Evolutionary conservation across 1,140 invertebrate species (phyloP).

Genomic region (Drosophila bifasciata): DNA sequence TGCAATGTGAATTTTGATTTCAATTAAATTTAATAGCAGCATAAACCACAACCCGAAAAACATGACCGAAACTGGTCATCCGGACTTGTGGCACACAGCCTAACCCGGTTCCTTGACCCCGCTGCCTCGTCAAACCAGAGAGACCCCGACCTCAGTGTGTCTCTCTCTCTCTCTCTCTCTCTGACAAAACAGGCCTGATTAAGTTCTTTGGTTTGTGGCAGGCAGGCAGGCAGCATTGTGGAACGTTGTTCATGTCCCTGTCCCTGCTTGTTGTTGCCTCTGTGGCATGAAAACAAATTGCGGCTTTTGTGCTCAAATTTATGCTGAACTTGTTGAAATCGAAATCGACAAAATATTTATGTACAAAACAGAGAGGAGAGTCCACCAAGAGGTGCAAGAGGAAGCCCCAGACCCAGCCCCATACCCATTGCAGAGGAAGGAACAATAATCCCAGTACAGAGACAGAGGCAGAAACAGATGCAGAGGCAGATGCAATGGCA

Average conservation of each 20-base stretch:
- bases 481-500: not conserved
- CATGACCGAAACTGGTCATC: slow-evolving; percentile 39
- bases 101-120: slow-evolving; percentile 72
- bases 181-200: slow-evolving; percentile 55
- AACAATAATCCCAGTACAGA: slow-evolving; percentile 37
- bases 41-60: slow-evolving; percentile 54
- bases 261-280: slow-evolving; percentile 25
- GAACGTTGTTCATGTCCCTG: slow-evolving; percentile 48
- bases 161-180: no score
- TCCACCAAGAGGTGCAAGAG: not conserved
- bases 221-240: slow-evolving; percentile 12
- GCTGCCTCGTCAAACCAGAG: slow-evolving; percentile 13
- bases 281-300: slow-evolving; percentile 74
- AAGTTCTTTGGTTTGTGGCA: slow-evolving; percentile 67
- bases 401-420: no score
- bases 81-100: slow-evolving; percentile 25
- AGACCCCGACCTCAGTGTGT: not conserved
- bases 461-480: slow-evolving; percentile 9
- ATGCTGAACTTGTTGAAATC: slow-evolving; percentile 81
- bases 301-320: slow-evolving; percentile 80
- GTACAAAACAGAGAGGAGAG: slow-evolving; percentile 36
- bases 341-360: slow-evolving; percentile 79
- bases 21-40: slow-evolving; percentile 80
- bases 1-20: slow-evolving; percentile 68
- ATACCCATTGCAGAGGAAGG: slow-evolving; percentile 11